Evolutionary conservation across 2,888 invertebrate species (phyloP), one percentile per base, ranked within the genome.

Genomic region (Uloborus plumipes): DNA sequence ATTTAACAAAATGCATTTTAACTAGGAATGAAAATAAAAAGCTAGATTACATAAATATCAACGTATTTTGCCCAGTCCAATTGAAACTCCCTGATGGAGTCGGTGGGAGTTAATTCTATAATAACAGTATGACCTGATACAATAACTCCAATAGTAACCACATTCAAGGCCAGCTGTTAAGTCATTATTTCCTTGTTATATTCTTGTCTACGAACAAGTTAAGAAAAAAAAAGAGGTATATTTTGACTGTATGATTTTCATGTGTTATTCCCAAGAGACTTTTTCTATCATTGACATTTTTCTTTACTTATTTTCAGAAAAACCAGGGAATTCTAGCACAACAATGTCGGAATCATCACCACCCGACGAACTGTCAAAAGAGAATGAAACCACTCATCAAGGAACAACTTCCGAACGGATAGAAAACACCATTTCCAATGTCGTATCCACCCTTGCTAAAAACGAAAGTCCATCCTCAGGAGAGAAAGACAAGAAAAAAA

Each of bases 401-500:
- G 67, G 39, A 15, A 65, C 73, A 16, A 65, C 59, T 58, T 67
- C 64, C 11, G 80, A 83, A 11, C 76, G 77, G 67, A 77, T 59
- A 9, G 82, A 83, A 50, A 76, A 67, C 20, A 67, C 73, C 13
- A 76, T 77, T 18, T 72, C 77, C 9, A 77, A 67, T 51, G 72
- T 82, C 26, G 82, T 77, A 4, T 47, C 75, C 22, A 55, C 81
- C 20, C 58, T 76, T n/a, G 67, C 81, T 0, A 82, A 82, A 49
- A 70, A 71, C 18, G 82, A 67, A 9, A 76, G 76, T 71, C 82
- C 76, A 11, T 76, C 82, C 51, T n/a, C 75, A 51, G 59, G 59
- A 1, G 82, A 82, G 26, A 75, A 76, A 59, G 82, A 83, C 31
- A 83, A 83, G 39, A 83, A 83, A 59, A 83, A 83, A 22, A 55